Percentiles rank a stretch among this genome's conserved stretches.
These are phyloP conservation scores for Tipula vernalis DNA, from an alignment of 2,888 invertebrate species.

Conservation along the genomic window DNA sequence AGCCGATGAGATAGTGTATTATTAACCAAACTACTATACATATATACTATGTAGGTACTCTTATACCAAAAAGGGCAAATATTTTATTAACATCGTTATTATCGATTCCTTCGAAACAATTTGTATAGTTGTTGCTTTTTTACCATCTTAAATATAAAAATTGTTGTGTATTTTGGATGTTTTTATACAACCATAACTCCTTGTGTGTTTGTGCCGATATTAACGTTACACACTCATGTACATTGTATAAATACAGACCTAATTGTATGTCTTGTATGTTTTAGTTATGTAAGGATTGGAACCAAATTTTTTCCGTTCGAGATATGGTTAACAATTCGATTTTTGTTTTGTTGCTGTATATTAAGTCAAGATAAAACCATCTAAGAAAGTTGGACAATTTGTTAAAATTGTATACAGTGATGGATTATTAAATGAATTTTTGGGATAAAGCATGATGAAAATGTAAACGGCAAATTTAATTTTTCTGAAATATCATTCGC, in stretches of 20 bases:
- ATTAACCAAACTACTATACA: not conserved
- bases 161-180: not conserved
- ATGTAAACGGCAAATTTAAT: no score
- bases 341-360: not conserved
- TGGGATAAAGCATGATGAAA: no score
- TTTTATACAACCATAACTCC: not conserved
- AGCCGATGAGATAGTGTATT: not conserved
- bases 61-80: not conserved
- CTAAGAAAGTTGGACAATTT: not conserved
- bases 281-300: not conserved
- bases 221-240: not conserved
- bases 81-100: not conserved
- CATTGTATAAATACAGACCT: not conserved
- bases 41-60: not conserved
- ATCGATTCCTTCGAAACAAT: not conserved
- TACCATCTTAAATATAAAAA: not conserved
- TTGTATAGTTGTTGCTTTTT: not conserved
- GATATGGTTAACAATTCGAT: not conserved
- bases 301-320: not conserved
- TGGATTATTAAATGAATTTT: no score
- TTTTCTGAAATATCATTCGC: no score
- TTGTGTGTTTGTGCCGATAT: not conserved
- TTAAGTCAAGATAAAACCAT: not conserved
- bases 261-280: not conserved
- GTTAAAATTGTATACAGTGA: no score